Percentiles rank a stretch among this genome's conserved stretches.
These are phyloP conservation scores for Oryzias melastigma DNA, from an alignment of 2,113 vertebrate species.

Conservation along the genomic window DNA sequence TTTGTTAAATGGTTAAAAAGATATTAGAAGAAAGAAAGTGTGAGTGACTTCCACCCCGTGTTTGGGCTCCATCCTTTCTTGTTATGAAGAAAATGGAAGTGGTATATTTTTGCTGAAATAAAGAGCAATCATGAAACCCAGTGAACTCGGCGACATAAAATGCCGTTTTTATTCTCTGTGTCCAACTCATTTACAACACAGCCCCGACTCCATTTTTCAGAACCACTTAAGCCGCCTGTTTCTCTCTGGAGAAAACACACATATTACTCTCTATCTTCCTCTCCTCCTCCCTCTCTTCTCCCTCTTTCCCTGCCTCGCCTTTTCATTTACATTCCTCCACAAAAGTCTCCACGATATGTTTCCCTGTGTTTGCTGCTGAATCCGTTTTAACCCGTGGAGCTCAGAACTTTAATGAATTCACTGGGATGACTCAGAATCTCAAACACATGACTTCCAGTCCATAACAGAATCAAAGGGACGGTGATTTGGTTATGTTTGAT, in stretches of 20 bases:
- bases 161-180: constrained; percentile 24
- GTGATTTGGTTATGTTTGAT: constrained; percentile 59
- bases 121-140: constrained; percentile 25
- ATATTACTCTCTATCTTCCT: constrained; percentile 10
- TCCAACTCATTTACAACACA: constrained; percentile 35
- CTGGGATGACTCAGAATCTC: constrained; percentile 45
- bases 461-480: constrained; percentile 63
- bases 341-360: constrained; percentile 19
- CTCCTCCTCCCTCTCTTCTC: constrained; percentile 10
- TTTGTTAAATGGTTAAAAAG: too few species aligned
- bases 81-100: neutral
- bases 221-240: constrained; percentile 44
- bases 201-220: constrained; percentile 36
- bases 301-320: constrained; percentile 1
- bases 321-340: constrained; percentile 45
- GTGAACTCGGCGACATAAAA: constrained; percentile 16
- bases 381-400: constrained; percentile 38
- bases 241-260: constrained; percentile 36
- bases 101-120: constrained; percentile 13
- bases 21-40: too few species aligned
- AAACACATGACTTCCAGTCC: constrained; percentile 35
- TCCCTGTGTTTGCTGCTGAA: constrained; percentile 23
- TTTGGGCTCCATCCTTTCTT: neutral
- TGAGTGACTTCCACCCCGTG: neutral
- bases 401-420: constrained; percentile 51